Evolutionary conservation across 1,140 invertebrate species (phyloP), one percentile per base, ranked within the genome.

Genomic region (Drosophila prosaltans): DNA sequence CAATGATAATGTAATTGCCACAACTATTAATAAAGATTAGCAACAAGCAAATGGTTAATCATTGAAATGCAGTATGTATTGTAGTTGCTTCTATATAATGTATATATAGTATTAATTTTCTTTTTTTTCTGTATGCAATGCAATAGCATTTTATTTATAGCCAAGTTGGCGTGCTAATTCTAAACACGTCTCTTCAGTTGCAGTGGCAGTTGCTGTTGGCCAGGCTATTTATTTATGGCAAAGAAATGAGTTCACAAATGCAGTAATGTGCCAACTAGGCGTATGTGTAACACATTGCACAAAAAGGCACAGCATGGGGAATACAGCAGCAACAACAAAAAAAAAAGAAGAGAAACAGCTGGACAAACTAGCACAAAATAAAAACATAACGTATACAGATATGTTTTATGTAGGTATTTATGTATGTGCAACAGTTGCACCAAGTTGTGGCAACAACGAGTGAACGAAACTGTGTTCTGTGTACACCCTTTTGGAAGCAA

Each of bases 1-100:
- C 11, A 16, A 51, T 73, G 76, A 69, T 83, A 72, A 79, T 83
- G 82, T 86, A 86, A 89, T 89, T 86, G 84, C 65, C 8, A 67
- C 55, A 73, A 69, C 83, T 86, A 86, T 86, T 86, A 86, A 88
- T 86, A 86, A 83, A 83, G 84, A 88, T 89, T 86, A 80, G 72
- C 76, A 70, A 67, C 80, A 65, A 77, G 72, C 74, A 26, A 70
- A 45, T 69, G 60, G 45, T 60, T 78, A 69, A 69, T 51, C 65
- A 65, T 72, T 88, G 83, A 36, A 36, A 36, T 36, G 32, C 32
- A 36, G 3, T 36, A 4, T 5, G 3, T 2, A 4, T 5, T 36
- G 3, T 5, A 6, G 32, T 36, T 7, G 3, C 4, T 36, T 30
- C 28, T 30, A 4, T 2, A 3, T 4, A 30, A 30, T 30, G 0